phyloP scores from a whole-genome alignment of 2,888 invertebrate species.

The Cataglyphis altisquamis region DNA sequence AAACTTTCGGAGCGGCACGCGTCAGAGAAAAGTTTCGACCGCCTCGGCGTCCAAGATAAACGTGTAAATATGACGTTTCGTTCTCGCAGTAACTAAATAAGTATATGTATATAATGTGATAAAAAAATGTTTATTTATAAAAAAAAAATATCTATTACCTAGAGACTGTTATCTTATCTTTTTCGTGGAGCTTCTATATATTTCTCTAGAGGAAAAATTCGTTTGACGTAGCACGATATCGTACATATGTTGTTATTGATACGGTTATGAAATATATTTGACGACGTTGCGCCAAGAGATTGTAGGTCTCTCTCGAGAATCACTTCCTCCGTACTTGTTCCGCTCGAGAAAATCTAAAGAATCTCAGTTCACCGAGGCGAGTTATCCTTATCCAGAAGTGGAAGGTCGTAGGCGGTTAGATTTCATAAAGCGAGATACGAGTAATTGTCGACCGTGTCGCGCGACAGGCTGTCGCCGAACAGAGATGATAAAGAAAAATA shows the following conservation, averaged over 20 bases:
- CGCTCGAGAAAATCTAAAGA: constrained; percentile 46
- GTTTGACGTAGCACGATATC: background rate
- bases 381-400: constrained; percentile 46
- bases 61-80: background rate
- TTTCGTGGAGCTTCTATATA: background rate
- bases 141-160: background rate
- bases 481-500: background rate
- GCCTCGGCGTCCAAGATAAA: background rate
- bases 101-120: background rate
- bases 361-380: constrained; percentile 33
- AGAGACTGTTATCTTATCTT: background rate
- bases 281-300: constrained; percentile 9
- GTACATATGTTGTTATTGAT: background rate
- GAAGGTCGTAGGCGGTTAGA: constrained; percentile 48
- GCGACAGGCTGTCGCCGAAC: constrained; percentile 25
- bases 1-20: constrained; percentile 23
- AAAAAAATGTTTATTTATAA: background rate
- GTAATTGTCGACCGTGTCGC: constrained; percentile 39
- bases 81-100: background rate
- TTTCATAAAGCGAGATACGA: constrained; percentile 43
- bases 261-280: constrained; percentile 1
- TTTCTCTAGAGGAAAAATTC: background rate
- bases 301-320: constrained; percentile 24
- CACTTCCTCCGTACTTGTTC: constrained; percentile 47
- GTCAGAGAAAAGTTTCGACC: constrained; percentile 4